A percentile compares a stretch with the other conserved stretches of the same genome.
Evolutionary conservation across 2,888 invertebrate genomes (phyloP).

Genomic region (Diarsia rubi): DNA sequence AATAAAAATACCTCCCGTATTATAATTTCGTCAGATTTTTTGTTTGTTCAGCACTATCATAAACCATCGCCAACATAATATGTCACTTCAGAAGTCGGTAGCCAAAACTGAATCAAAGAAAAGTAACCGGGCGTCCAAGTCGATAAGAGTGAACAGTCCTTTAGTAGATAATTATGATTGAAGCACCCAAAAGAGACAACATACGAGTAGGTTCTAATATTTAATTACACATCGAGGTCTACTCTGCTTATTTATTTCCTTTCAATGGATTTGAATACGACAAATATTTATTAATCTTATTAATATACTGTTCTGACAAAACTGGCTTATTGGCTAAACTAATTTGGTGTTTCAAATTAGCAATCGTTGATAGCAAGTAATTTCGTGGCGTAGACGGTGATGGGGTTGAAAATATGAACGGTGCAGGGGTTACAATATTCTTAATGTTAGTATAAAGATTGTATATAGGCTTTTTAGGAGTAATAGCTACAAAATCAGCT

Average conservation of each 20-base stretch:
- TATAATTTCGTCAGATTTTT: no score
- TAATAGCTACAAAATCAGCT: conserved; percentile 78
- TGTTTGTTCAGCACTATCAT: no score
- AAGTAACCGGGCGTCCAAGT: no score
- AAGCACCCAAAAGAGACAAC: not conserved
- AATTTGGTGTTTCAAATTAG: conserved; percentile 79
- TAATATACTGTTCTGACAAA: conserved; percentile 80
- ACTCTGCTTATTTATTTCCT: not conserved
- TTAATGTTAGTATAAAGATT: conserved; percentile 79
- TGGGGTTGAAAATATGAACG: conserved; percentile 52
- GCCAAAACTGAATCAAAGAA: no score
- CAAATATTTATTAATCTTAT: conserved; percentile 86
- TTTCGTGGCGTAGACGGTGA: conserved; percentile 71
- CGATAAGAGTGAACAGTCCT: no score
- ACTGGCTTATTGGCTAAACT: conserved; percentile 76
- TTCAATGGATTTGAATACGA: conserved; percentile 69
- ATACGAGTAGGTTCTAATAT: not conserved
- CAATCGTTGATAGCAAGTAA: conserved; percentile 82
- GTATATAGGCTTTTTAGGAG: conserved; percentile 67
- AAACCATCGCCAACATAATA: no score
- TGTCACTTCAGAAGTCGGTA: no score
- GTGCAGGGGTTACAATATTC: conserved; percentile 62
- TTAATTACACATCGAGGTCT: not conserved
- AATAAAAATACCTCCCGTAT: no score
- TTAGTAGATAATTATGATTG: not conserved